Conservation (phyloP, 2,113 vertebrate species). For the Muntiacus muntjak region DNA sequence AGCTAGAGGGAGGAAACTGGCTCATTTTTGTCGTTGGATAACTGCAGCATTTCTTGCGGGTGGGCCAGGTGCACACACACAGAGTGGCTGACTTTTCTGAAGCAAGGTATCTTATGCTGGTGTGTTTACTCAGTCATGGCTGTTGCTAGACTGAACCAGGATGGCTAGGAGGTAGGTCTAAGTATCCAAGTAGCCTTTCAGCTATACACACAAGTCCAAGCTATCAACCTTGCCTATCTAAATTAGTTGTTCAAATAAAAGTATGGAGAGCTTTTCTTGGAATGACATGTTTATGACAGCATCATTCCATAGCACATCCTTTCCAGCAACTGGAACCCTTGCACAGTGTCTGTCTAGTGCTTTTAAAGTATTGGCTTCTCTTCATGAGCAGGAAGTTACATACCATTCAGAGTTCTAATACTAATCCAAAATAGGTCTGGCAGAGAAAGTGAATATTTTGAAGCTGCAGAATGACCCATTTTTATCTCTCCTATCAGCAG, state of each 20-base stretch:
- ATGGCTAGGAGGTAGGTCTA: not conserved
- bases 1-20: not conserved
- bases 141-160: not conserved
- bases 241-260: not conserved
- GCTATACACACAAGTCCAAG: not conserved
- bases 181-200: not conserved
- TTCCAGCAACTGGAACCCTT: not conserved
- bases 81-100: not conserved
- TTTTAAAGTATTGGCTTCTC: not conserved
- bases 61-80: not conserved
- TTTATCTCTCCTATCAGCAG: not conserved
- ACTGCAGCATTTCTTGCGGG: not conserved
- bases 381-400: not conserved
- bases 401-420: not conserved
- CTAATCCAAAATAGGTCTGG: not conserved
- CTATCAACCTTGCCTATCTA: not conserved
- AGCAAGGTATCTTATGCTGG: not conserved
- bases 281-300: not conserved
- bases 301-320: not conserved
- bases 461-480: not conserved
- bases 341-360: not conserved
- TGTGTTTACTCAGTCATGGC: not conserved
- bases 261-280: not conserved
- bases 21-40: not conserved
- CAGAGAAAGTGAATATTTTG: not conserved